Conservation (phyloP, 2,797 vertebrate genomes). For the Thaleichthys pacificus region DNA sequence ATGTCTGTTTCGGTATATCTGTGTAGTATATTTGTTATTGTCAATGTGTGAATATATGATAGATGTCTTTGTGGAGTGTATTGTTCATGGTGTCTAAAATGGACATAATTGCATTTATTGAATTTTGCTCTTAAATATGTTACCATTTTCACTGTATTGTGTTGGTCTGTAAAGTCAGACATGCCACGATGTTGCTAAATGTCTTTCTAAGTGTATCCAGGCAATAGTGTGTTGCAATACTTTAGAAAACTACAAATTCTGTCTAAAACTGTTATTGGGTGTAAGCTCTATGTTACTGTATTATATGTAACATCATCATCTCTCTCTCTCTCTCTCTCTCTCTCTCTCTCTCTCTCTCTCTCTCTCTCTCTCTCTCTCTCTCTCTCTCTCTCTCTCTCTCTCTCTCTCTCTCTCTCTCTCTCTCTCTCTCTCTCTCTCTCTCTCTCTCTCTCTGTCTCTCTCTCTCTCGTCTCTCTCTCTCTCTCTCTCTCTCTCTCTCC, state of each 20-base stretch:
- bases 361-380: neutral
- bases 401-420: neutral
- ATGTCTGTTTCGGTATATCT: constrained; percentile 7
- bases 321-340: neutral
- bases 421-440: constrained; percentile 2
- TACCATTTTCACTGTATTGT: no score
- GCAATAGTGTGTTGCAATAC: no score
- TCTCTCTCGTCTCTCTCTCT: neutral
- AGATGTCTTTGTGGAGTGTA: neutral
- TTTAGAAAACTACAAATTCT: no score
- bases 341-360: constrained; percentile 1
- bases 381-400: neutral
- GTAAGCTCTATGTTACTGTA: no score
- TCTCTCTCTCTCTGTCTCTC: neutral
- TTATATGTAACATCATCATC: no score
- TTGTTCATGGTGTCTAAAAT: constrained; percentile 9
- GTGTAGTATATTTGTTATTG: constrained; percentile 8
- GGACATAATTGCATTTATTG: no score
- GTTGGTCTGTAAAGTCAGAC: no score
- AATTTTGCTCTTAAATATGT: no score
- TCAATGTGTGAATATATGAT: constrained; percentile 9
- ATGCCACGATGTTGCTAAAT: no score
- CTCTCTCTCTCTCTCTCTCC: constrained; percentile 1
- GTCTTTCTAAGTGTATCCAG: no score
- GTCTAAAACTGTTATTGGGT: no score